Base-by-base conservation (phyloP, 2,113 vertebrate genomes). In the Archocentrus centrarchus region DNA sequence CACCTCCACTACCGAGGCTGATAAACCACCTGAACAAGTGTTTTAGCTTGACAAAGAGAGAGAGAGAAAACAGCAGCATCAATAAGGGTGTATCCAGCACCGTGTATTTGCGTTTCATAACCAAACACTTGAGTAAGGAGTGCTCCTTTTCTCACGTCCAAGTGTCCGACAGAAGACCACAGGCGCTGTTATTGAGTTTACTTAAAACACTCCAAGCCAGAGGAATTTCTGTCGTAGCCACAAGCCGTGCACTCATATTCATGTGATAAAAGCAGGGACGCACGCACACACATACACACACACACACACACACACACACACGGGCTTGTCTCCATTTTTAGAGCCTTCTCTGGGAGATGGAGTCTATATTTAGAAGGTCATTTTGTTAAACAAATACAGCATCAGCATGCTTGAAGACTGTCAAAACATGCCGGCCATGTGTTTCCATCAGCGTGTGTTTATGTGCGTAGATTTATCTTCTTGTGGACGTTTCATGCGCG, bases 331-430 rank as follows among this genome's bases (percentile, higher is more conserved):
- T 92, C 90, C 90, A 91, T 92, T 90, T 90, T 91, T 92, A 93
- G 90, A 88, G 68, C 53, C 60, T 86, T 76, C 81, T 68, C 81
- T 1, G 86, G 80, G 88, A 87, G 59, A 50, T 3, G 6, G 35
- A 14, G 78, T 61, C 93, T 93, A 94, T 88, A 93, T 92, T 82
- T 94, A 94, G 93, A 64, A 39, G 39, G 77, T 76, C 78, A 66
- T 86, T 93, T 91, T 88, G 89, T 93, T 92, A 90, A 93, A 90
- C 88, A 93, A 93, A 94, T 90, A 92, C 63, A 76, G 77, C 79
- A 22, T 88, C 81, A 86, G 84, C 57, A 0, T 13, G 82, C 77
- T 90, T 86, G 90, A 90, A 24, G 76, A 75, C 50, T 87, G 87
- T 92, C 90, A 91, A 87, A 89, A 88, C 89, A 82, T 32, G 9